Base-by-base conservation (phyloP, 2,888 invertebrate species). In the Drosophila atripex region DNA sequence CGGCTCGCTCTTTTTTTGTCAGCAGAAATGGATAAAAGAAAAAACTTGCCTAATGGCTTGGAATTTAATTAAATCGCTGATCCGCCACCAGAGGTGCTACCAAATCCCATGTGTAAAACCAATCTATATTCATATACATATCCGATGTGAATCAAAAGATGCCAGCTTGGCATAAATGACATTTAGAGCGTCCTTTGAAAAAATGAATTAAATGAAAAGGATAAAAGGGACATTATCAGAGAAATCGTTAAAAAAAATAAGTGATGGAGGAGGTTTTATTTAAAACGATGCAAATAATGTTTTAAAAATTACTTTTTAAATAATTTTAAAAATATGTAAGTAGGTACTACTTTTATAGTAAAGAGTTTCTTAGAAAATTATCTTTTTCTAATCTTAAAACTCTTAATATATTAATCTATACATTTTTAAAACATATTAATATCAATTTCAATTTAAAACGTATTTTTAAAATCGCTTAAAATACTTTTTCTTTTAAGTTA, bases 61-160 rank as follows among this genome's bases (percentile, higher is more conserved):
- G 70, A 82, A 85, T 78, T 78, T 73, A 87, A 82, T 87, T 78
- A 78, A 85, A 78, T 87, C 64, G 53, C 61, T 55, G 47, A 43
- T 41, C 9, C 18, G 41, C 35, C 35, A 35, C 35, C 35, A 23
- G 16, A 12, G 28, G 32, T 12, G 25, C 25, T 14, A 21, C n/a
- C 6, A 30, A 47, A 46, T 63, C 64, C 60, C 64, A 47, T 61
- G 64, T 63, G 60, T 47, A 60, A 60, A 61, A 28, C 46, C 63
- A 16, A 30, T 49, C 16, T 14, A 28, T 23, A 23, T 51, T 3
- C 16, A 4, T 23, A 28, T 16, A 11, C n/a, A 66, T 49, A 41
- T 45, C 45, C 35, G 49, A 43, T 51, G 51, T 21, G 49, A 47
- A 68, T 60, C 49, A 23, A 59, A 54, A 30, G 38, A 68, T 68